Evolutionary conservation across 2,888 invertebrate genomes (phyloP), one percentile per base, ranked within the genome.

Genomic region (Folsomia manolachei): DNA sequence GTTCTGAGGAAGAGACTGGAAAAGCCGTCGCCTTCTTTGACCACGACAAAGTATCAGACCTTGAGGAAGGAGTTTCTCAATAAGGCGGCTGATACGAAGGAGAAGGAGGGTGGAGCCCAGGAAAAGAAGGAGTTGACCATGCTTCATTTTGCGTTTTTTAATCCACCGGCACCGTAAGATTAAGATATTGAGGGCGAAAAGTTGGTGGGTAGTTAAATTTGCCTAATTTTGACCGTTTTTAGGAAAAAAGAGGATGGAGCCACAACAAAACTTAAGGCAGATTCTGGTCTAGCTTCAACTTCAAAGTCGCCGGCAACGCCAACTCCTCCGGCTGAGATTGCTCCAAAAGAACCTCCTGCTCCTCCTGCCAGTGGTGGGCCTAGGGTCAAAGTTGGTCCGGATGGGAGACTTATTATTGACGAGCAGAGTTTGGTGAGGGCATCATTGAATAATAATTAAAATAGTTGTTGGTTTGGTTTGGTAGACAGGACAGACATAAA

Each of bases 341-440:
- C n/a, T n/a, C n/a, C n/a, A n/a, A 24, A 63, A 62, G 26, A 26
- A 7, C 64, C 70, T 1, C 70, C 61, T n/a, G 25, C 23, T n/a
- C 60, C 21, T 18, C 52, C 63, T 0, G 63, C 52, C n/a, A 69
- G 53, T 25, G 51, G 70, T n/a, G 79, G 78, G 0, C 94, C 94
- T 0, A 91, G 93, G 84, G 89, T 95, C 60, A 94, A 92, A 85
- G 88, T 95, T 0, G 93, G 93, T 0, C 90, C 92, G 0, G 90
- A 94, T 81, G 95, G 94, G 0, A 89, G 93, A 83, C 89, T 95
- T 70, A 88, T 94, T 71, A 85, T 95, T 0, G 95, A 95, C 82
- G 93, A 94, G 82, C 88, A 91, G 82, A 94, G 93, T 82, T 86
- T 94, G 82, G 90, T 88, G 81, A 82, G 84, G 79, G 67, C 69